Evolutionary conservation across 2,113 vertebrate species (phyloP).

Genomic region (Zeus faber): DNA sequence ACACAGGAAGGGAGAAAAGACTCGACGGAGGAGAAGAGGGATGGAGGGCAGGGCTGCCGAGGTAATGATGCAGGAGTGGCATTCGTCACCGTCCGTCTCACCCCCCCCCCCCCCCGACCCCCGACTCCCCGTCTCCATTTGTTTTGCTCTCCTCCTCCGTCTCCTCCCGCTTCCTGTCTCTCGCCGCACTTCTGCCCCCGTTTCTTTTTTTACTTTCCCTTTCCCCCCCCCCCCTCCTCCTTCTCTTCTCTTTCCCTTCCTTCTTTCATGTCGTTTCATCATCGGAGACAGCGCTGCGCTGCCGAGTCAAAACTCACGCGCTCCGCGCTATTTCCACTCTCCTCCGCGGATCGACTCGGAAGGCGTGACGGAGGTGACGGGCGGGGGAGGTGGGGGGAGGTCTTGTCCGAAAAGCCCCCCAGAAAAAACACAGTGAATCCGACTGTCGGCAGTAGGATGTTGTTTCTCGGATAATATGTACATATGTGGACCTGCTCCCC

Average conservation of each 20-base stretch:
- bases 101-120: neutral
- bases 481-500: no score
- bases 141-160: slow-evolving; percentile 20
- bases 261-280: slow-evolving; percentile 64
- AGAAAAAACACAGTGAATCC: no score
- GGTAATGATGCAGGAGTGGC: slow-evolving; percentile 60
- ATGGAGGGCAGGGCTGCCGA: slow-evolving; percentile 26
- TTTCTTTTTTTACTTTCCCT: neutral
- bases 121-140: neutral
- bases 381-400: no score
- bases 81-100: slow-evolving; percentile 14
- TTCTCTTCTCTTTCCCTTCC: neutral
- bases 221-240: slow-evolving; percentile 16
- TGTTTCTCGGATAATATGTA: no score
- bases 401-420: no score
- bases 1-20: slow-evolving; percentile 47
- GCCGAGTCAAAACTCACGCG: slow-evolving; percentile 35
- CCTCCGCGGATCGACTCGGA: no score
- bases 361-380: no score
- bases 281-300: slow-evolving; percentile 36
- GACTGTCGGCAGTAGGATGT: no score
- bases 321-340: neutral
- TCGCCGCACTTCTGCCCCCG: neutral
- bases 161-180: neutral
- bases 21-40: slow-evolving; percentile 23